Evolutionary conservation across 2,797 vertebrate species (phyloP).

Genomic region (Eulemur albifrons): DNA sequence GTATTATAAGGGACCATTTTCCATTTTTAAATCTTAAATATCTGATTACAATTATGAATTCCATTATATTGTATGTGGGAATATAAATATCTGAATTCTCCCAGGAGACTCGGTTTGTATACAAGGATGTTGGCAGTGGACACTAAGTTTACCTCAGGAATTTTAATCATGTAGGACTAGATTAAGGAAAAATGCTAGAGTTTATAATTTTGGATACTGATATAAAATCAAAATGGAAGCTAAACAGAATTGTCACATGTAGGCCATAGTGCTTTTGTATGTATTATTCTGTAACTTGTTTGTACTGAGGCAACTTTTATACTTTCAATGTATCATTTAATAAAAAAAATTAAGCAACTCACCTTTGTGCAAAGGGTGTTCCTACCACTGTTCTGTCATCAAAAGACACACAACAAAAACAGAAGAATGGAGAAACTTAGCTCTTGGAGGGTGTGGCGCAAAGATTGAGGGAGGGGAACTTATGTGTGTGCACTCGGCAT

Average conservation of each 20-base stretch:
- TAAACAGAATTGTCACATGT: neutral
- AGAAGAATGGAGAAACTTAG: neutral
- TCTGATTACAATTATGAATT: constrained; percentile 36
- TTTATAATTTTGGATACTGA: constrained; percentile 11
- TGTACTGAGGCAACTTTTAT: constrained; percentile 41
- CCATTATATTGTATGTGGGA: neutral
- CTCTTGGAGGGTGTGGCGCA: neutral
- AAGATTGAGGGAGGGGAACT: neutral
- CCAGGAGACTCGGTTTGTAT: constrained; percentile 24
- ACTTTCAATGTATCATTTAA: constrained; percentile 19
- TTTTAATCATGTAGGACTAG: constrained; percentile 33
- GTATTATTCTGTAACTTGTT: constrained; percentile 5
- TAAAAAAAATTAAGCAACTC: neutral
- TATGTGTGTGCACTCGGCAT: neutral
- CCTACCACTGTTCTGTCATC: neutral
- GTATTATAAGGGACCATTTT: neutral
- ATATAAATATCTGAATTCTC: constrained; percentile 44
- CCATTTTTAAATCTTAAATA: constrained; percentile 37
- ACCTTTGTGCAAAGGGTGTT: neutral
- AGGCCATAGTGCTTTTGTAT: neutral
- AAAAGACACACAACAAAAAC: neutral
- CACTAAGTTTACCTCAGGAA: constrained; percentile 52
- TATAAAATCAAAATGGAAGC: neutral
- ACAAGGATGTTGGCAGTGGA: constrained; percentile 22
- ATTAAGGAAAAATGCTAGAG: constrained; percentile 16